phyloP scores from a whole-genome alignment of 1,140 invertebrate genomes.

The Magallana gigas region DNA sequence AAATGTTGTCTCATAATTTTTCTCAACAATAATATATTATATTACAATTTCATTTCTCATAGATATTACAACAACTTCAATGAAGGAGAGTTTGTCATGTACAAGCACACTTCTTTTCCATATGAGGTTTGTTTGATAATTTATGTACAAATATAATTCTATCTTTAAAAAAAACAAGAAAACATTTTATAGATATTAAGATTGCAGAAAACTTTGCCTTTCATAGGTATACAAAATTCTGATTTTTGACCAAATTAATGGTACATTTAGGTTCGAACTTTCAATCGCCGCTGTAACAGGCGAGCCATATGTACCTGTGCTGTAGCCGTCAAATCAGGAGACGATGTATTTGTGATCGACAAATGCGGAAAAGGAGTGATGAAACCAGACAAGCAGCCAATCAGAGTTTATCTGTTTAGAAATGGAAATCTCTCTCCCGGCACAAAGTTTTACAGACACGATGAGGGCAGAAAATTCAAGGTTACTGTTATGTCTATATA shows the following conservation, averaged over 20 bases:
- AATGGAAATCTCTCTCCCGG: conserved; percentile 69
- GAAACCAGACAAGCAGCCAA: conserved; percentile 49
- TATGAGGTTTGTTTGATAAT: conserved; percentile 65
- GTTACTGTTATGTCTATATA: conserved; percentile 12
- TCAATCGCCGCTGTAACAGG: conserved; percentile 60
- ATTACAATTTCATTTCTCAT: conserved; percentile 49
- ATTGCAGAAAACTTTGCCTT: background rate
- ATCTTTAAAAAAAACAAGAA: background rate
- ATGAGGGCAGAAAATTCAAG: conserved; percentile 60
- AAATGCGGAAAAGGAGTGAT: conserved; percentile 56
- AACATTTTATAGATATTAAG: background rate
- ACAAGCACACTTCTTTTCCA: conserved; percentile 68
- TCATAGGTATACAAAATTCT: background rate
- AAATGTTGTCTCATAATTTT: background rate
- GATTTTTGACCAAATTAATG: background rate
- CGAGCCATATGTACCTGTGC: conserved; percentile 73
- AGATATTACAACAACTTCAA: conserved; percentile 74
- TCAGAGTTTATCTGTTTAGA: conserved; percentile 57
- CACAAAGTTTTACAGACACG: conserved; percentile 57
- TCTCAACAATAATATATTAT: background rate
- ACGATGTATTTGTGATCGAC: conserved; percentile 74
- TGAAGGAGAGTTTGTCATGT: conserved; percentile 76
- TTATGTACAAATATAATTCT: background rate
- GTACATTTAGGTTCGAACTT: conserved; percentile 59
- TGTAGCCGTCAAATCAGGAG: conserved; percentile 68